These are phyloP conservation scores for Baryphthengus martii DNA, from an alignment of 2,113 vertebrate species.

Conservation along the genomic window DNA sequence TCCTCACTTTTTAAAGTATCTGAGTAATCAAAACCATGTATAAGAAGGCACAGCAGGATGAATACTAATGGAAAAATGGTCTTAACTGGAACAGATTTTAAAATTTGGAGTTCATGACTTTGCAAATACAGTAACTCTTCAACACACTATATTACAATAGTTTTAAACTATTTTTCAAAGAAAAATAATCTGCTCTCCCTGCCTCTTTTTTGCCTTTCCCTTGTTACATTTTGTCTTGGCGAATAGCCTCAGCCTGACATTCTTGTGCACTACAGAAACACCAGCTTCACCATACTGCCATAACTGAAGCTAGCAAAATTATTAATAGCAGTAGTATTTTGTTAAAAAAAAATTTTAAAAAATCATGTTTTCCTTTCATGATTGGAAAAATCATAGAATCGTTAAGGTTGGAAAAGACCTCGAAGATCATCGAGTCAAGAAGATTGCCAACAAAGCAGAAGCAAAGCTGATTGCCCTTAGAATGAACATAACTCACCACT, in stretches of 20 bases:
- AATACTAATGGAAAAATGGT: neutral
- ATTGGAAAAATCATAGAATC: too few species aligned
- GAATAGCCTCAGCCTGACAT: neutral
- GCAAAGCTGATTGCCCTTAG: neutral
- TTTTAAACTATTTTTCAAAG: neutral
- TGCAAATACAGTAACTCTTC: neutral
- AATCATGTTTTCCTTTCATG: neutral
- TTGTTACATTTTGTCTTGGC: neutral
- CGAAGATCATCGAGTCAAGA: too few species aligned
- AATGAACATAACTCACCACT: neutral
- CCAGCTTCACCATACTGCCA: neutral
- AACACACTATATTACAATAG: neutral
- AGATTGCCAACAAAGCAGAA: conserved; percentile 1
- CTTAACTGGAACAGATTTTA: neutral
- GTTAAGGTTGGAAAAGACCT: too few species aligned
- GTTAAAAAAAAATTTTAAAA: neutral
- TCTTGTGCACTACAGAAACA: neutral
- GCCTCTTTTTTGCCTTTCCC: neutral
- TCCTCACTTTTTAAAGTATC: neutral
- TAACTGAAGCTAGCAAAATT: neutral
- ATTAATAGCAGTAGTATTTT: neutral
- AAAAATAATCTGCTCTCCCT: neutral
- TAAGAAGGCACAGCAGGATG: neutral
- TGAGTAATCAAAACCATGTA: neutral
- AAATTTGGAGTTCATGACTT: neutral